phyloP scores from a whole-genome alignment of 1,140 invertebrate species.

The Drosophila lacertosa region DNA sequence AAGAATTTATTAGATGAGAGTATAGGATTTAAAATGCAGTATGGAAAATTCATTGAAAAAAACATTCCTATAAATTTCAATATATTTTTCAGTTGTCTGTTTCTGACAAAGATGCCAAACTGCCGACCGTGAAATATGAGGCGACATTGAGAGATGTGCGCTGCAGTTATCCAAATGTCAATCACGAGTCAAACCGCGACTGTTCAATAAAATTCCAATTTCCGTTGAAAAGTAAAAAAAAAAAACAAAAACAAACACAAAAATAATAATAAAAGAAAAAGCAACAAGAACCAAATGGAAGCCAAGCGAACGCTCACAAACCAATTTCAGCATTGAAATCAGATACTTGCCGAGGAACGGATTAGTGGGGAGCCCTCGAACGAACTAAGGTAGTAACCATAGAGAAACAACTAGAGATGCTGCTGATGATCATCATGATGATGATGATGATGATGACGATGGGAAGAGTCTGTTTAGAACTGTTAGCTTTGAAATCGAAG shows the following conservation, averaged over 20 bases:
- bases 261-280: slow-evolving; percentile 32
- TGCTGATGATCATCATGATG: background rate
- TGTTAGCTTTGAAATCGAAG: slow-evolving; percentile 39
- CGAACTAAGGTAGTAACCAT: slow-evolving; percentile 43
- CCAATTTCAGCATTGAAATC: slow-evolving; percentile 77
- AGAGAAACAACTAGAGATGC: slow-evolving; percentile 13
- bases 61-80: background rate
- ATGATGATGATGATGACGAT: background rate
- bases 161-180: slow-evolving; percentile 63
- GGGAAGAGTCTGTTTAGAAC: slow-evolving; percentile 4
- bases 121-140: slow-evolving; percentile 63
- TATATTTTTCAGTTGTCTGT: slow-evolving; percentile 25
- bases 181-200: slow-evolving; percentile 75
- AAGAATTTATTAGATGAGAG: too few relatives aligned
- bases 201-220: slow-evolving; percentile 69
- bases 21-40: too few relatives aligned
- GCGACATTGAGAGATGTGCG: slow-evolving; percentile 46
- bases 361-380: slow-evolving; percentile 28
- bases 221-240: slow-evolving; percentile 50
- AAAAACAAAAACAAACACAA: slow-evolving; percentile 16
- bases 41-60: too few relatives aligned
- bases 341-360: slow-evolving; percentile 44
- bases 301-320: slow-evolving; percentile 53
- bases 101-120: slow-evolving; percentile 47
- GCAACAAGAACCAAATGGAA: slow-evolving; percentile 39